Evolutionary conservation across 2,797 vertebrate genomes (phyloP), one percentile per base, ranked within the genome.

Genomic region (Scolopax bukidnonensis): DNA sequence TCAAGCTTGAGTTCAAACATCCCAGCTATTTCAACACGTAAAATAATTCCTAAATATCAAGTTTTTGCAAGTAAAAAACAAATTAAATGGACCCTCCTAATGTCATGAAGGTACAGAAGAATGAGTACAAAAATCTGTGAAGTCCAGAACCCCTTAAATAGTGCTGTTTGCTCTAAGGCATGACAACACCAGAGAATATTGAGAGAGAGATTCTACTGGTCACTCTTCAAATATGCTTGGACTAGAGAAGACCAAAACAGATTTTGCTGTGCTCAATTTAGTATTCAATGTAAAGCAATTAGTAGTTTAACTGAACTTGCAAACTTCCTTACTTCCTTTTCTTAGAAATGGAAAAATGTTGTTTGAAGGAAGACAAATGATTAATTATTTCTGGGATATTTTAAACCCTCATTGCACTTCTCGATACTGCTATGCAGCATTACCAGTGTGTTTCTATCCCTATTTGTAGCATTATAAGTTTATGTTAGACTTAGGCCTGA

Each of bases 41-140:
- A 78, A 90, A 80, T 68, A 70, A 91, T 81, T 61, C 48, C 65
- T 75, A 87, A 91, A 89, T 38, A 92, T 6, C 30, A 94, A 64
- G 27, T 9, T 80, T 88, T 89, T 69, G 7, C 41, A 60, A 30
- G 24, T 64, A 65, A 81, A 84, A 90, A 48, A 4, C 28, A 87
- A 96, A 87, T 70, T 40, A 89, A 92, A 61, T 1, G 8, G 73
- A 84, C 23, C 15, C 94, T 81, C 51, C 38, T 32, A 74, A 48
- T 53, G 12, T 57, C 92, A 56, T 48, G 24, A 76, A 90, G 28
- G 23, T 69, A 71, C 7, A 78, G 25, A 81, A 80, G 40, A 83
- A 81, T 30, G 9, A 78, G n/a, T 69, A 82, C 36, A 77, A 83
- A 48, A 57, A n/a, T 36, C 41, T 80, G 33, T 36, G 64, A 81